phyloP scores from a whole-genome alignment of 1,140 invertebrate genomes.

The Cyphomyrmex costatus region DNA sequence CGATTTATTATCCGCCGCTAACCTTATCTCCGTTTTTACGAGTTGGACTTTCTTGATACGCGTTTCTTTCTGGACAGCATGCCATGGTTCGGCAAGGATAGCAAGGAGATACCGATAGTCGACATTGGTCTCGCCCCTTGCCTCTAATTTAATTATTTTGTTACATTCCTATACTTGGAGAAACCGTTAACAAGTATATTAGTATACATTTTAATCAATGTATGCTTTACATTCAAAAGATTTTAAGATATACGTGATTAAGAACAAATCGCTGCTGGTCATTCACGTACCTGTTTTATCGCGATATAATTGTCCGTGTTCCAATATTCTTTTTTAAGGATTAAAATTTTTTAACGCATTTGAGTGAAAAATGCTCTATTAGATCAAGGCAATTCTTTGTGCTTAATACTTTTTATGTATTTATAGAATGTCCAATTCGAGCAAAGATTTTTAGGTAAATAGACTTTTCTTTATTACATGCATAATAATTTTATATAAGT shows the following conservation, averaged over 20 bases:
- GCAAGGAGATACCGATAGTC: background rate
- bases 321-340: background rate
- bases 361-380: too few species aligned
- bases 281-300: background rate
- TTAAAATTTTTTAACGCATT: background rate
- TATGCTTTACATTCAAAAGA: background rate
- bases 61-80: slow-evolving; percentile 9
- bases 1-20: slow-evolving; percentile 75
- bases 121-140: background rate
- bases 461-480: background rate
- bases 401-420: too few species aligned
- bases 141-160: slow-evolving; percentile 21
- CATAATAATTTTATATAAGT: background rate
- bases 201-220: background rate
- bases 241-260: background rate
- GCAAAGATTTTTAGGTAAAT: background rate
- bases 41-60: slow-evolving; percentile 53
- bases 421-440: too few species aligned
- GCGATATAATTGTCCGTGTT: background rate
- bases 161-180: background rate
- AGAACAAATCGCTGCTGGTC: background rate
- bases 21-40: slow-evolving; percentile 74
- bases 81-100: background rate
- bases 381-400: too few species aligned
- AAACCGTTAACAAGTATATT: slow-evolving; percentile 9